phyloP scores from a whole-genome alignment of 2,888 invertebrate species.

The Cephus spinipes region DNA sequence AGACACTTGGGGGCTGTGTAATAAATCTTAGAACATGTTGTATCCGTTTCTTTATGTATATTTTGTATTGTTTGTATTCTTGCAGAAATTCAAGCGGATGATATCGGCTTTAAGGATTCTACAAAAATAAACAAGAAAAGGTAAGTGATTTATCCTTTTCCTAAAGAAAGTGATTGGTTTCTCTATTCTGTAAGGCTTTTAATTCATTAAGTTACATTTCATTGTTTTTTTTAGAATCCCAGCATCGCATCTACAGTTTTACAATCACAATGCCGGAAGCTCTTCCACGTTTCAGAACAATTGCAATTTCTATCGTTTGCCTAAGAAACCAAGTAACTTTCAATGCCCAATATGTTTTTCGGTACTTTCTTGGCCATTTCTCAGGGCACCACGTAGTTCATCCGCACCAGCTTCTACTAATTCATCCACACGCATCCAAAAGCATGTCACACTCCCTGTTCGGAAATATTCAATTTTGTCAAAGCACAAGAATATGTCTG shows the following conservation, averaged over 20 bases:
- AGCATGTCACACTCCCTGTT: background rate
- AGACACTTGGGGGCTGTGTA: background rate
- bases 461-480: background rate
- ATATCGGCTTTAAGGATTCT: background rate
- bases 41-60: background rate
- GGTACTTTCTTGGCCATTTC: background rate
- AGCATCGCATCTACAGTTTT: background rate
- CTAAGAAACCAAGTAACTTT: background rate
- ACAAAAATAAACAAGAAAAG: background rate
- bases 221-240: background rate
- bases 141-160: background rate
- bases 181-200: background rate
- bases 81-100: background rate
- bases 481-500: background rate
- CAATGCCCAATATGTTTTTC: background rate
- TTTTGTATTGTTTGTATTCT: background rate
- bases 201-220: background rate
- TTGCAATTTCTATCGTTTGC: background rate
- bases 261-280: no score
- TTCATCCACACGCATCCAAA: background rate
- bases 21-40: background rate
- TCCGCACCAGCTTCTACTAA: background rate
- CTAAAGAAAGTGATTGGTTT: background rate
- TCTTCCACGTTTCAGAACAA: background rate
- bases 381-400: background rate